These are phyloP conservation scores for Melanotaenia duboulayi DNA, from an alignment of 2,113 vertebrate species.

Conservation along the genomic window DNA sequence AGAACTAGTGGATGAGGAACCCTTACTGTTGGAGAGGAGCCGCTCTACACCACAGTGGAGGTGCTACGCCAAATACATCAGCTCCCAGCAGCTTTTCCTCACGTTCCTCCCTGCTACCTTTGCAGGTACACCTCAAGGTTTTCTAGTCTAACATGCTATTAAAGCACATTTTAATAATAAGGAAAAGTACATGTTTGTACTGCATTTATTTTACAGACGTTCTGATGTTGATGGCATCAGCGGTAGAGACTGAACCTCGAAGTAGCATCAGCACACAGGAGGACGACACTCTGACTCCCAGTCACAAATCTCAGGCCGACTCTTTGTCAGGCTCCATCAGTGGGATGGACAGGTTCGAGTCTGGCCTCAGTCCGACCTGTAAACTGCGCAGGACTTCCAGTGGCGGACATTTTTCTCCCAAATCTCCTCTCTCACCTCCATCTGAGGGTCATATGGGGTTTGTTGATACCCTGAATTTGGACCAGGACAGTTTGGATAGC, in stretches of 20 bases:
- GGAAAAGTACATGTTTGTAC: too few relatives aligned
- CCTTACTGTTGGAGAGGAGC: conserved; percentile 54
- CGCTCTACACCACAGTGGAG: conserved; percentile 87
- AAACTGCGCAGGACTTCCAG: conserved; percentile 44
- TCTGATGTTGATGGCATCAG: conserved; percentile 84
- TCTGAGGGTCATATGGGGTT: conserved; percentile 15
- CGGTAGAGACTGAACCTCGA: conserved; percentile 77
- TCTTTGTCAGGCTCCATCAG: conserved; percentile 66
- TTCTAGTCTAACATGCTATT: rapidly evolving
- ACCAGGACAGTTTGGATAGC: conserved; percentile 50
- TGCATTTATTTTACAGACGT: conserved; percentile 81
- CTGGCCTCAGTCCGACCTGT: conserved; percentile 23
- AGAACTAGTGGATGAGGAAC: conserved; percentile 85
- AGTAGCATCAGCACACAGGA: conserved; percentile 75
- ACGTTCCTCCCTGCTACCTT: conserved; percentile 93
- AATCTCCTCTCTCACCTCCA: conserved; percentile 56
- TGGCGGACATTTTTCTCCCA: conserved; percentile 60
- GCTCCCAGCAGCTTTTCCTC: conserved; percentile 91
- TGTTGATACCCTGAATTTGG: conserved; percentile 26
- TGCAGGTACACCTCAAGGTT: conserved; percentile 79
- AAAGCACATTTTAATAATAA: not conserved
- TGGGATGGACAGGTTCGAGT: conserved; percentile 60
- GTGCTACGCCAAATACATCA: conserved; percentile 91
- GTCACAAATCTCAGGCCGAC: conserved; percentile 67
- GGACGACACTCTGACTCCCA: conserved; percentile 71